phyloP scores from a whole-genome alignment of 1,140 invertebrate genomes.

The Heterodera carotae region DNA sequence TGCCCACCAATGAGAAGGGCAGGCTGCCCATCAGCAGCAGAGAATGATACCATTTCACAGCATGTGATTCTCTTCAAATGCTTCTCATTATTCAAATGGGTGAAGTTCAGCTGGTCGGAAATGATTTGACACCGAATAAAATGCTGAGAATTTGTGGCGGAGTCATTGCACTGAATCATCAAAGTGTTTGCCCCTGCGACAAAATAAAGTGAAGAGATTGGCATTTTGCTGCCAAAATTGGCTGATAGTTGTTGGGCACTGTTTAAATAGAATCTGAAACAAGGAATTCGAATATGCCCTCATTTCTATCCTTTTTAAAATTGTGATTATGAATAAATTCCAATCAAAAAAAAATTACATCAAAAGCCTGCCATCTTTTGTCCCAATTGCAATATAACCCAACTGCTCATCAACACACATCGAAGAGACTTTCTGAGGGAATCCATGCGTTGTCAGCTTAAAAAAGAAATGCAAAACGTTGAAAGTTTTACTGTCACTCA shows the following conservation, averaged over 20 bases:
- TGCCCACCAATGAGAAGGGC: conserved; percentile 32
- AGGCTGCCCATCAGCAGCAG: conserved; percentile 30
- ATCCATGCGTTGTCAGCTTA: conserved; percentile 41
- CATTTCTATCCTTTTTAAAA: too few species aligned
- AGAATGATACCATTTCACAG: conserved; percentile 27
- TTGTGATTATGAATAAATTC: too few species aligned
- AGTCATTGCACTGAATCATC: conserved; percentile 29
- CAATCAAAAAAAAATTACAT: conserved; percentile 31
- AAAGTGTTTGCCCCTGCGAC: conserved; percentile 22
- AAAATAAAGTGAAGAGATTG: conserved; percentile 35
- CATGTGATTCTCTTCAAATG: conserved; percentile 32
- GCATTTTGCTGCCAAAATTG: conserved; percentile 27
- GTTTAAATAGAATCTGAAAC: conserved; percentile 28
- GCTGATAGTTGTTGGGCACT: conserved; percentile 13
- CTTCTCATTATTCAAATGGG: conserved; percentile 15
- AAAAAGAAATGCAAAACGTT: not conserved
- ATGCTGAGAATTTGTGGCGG: conserved; percentile 1
- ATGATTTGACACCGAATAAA: conserved; percentile 33
- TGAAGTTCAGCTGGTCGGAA: conserved; percentile 20
- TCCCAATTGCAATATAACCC: conserved; percentile 42
- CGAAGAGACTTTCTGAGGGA: conserved; percentile 44
- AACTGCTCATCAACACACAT: conserved; percentile 32
- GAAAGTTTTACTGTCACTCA: conserved; percentile 4
- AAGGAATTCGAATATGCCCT: too few species aligned
- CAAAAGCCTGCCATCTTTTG: conserved; percentile 38